Percentiles rank a stretch among this genome's conserved stretches.
Conservation (phyloP, 2,888 invertebrate genomes). For the Harmothoe impar region DNA sequence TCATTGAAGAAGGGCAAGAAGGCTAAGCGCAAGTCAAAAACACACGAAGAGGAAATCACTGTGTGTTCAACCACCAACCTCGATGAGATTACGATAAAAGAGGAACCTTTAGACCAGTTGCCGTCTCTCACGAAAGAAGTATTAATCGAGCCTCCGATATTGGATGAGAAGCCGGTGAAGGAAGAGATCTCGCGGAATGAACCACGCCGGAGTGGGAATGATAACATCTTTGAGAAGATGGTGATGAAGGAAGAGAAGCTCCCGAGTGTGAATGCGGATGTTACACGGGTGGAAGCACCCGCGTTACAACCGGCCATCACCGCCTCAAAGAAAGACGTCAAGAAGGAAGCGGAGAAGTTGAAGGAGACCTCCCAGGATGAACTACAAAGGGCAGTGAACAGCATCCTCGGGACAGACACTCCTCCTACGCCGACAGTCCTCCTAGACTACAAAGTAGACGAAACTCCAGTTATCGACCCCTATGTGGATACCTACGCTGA, state of each 20-base stretch:
- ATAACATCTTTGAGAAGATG: conserved; percentile 67
- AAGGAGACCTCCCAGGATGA: conserved; percentile 64
- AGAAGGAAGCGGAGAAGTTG: conserved; percentile 63
- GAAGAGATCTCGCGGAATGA: not conserved
- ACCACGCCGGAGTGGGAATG: not conserved
- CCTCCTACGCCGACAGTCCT: not conserved
- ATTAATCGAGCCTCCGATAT: not conserved
- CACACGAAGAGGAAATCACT: conserved; percentile 12
- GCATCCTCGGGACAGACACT: conserved; percentile 34
- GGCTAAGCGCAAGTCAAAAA: conserved; percentile 19
- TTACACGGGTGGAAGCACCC: not conserved
- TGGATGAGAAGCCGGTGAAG: conserved; percentile 24
- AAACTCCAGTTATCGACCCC: not conserved
- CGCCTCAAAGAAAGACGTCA: not conserved
- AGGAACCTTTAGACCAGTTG: conserved; percentile 19
- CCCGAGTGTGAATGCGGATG: not conserved
- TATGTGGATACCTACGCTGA: not conserved
- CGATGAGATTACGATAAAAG: not conserved
- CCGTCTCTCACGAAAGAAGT: conserved; percentile 44
- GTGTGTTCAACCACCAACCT: conserved; percentile 25
- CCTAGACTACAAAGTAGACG: conserved; percentile 35
- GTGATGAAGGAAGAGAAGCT: conserved; percentile 63
- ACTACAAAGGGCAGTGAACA: conserved; percentile 34
- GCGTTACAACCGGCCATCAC: conserved; percentile 38
- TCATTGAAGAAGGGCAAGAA: conserved; percentile 35